Evolutionary conservation across 2,888 invertebrate species (phyloP).

Genomic region (Gymnocheta viridis): DNA sequence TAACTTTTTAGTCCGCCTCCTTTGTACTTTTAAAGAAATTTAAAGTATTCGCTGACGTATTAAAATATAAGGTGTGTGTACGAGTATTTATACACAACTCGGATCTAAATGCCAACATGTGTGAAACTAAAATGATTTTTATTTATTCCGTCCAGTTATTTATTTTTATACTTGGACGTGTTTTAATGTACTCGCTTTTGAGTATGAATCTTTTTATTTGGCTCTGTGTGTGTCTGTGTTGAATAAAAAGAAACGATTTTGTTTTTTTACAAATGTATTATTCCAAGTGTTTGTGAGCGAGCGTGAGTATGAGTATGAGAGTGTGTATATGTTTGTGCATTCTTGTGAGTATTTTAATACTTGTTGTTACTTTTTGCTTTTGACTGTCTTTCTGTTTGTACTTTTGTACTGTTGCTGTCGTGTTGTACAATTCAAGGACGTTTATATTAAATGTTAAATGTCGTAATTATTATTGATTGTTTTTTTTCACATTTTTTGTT

Average conservation of each 20-base stretch:
- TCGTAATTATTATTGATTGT: constrained; percentile 69
- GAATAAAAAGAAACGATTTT: not conserved
- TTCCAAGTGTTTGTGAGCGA: not conserved
- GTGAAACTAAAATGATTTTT: not conserved
- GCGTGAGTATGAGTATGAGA: no score
- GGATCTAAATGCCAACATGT: not conserved
- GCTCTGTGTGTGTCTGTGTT: not conserved
- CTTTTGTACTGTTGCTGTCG: not conserved
- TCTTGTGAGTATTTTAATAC: constrained; percentile 12
- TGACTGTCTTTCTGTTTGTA: constrained; percentile 44
- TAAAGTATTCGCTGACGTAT: not conserved
- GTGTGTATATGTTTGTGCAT: not conserved
- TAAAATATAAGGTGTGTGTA: not conserved
- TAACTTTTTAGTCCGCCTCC: not conserved
- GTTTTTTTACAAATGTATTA: not conserved
- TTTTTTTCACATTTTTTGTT: constrained; percentile 38
- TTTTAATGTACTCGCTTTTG: not conserved
- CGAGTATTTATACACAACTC: not conserved
- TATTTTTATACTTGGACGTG: constrained; percentile 18
- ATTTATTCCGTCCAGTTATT: constrained; percentile 24
- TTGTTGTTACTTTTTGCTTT: constrained; percentile 60
- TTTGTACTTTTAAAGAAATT: not conserved
- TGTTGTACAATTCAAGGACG: constrained; percentile 64
- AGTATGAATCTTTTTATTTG: not conserved
- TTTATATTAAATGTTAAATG: constrained; percentile 68